Percentiles rank a stretch among this genome's conserved stretches.
phyloP scores from a whole-genome alignment of 2,888 invertebrate genomes.

The Tipula confusa region DNA sequence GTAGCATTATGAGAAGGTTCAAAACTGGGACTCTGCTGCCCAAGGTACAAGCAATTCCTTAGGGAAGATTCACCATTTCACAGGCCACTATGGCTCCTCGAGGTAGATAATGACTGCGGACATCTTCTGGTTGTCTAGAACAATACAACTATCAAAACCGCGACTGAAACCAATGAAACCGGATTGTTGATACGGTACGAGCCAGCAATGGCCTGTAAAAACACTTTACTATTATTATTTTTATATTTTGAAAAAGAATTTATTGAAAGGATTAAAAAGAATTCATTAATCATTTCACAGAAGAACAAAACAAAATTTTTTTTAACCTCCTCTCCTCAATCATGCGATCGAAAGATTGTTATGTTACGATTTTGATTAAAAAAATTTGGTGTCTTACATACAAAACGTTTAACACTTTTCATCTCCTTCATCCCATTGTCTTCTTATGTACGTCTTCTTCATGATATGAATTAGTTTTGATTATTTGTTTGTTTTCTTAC shows the following conservation, averaged over 20 bases:
- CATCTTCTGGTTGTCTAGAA: no score
- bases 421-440: neutral
- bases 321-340: neutral
- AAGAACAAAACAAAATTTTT: neutral
- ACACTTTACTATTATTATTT: no score
- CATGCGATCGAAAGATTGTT: conserved; percentile 8
- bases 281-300: neutral
- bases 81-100: no score
- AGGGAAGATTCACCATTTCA: no score
- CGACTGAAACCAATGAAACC: no score
- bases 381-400: neutral
- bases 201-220: no score
- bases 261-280: conserved; percentile 9
- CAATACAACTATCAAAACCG: no score
- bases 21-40: no score
- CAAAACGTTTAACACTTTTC: conserved; percentile 25
- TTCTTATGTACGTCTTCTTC: neutral
- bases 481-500: conserved; percentile 1
- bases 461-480: neutral
- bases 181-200: no score
- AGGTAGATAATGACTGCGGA: no score
- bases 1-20: no score
- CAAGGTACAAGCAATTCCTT: no score
- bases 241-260: neutral
- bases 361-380: conserved; percentile 20